phyloP scores from a whole-genome alignment of 1,140 invertebrate genomes.

The Magallana ariakensis region DNA sequence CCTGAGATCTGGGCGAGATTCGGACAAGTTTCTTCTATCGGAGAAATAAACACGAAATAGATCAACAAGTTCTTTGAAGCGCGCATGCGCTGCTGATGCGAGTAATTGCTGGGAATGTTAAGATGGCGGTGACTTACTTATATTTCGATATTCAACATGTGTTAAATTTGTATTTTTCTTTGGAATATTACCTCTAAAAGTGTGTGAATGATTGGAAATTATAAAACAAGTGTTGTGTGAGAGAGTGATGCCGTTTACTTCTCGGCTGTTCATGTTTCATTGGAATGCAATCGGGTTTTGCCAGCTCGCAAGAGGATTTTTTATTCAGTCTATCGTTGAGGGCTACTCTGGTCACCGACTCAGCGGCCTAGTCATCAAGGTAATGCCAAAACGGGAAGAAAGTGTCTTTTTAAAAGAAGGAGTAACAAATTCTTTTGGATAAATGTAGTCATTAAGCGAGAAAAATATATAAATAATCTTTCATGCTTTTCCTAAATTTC shows the following conservation, averaged over 20 bases:
- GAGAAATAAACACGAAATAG: constrained; percentile 47
- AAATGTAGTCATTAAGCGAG: constrained; percentile 21
- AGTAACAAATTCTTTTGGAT: constrained; percentile 44
- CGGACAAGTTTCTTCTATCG: constrained; percentile 49
- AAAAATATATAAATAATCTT: background rate
- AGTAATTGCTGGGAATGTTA: constrained; percentile 53
- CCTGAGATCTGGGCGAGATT: background rate
- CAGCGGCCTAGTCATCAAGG: background rate
- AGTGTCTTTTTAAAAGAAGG: background rate
- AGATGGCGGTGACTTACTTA: constrained; percentile 52
- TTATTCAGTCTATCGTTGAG: background rate
- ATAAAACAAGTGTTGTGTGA: constrained; percentile 6
- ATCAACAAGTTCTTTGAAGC: constrained; percentile 50
- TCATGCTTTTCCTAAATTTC: constrained; percentile 54
- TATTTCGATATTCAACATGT: constrained; percentile 51
- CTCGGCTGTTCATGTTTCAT: constrained; percentile 4
- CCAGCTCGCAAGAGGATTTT: constrained; percentile 40
- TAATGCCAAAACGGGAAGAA: constrained; percentile 31
- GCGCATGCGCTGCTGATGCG: constrained; percentile 53
- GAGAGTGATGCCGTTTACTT: constrained; percentile 44
- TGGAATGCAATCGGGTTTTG: constrained; percentile 33
- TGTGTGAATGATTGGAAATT: constrained; percentile 26
- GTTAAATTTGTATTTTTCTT: constrained; percentile 21
- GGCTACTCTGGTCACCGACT: background rate
- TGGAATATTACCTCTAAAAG: background rate